These are phyloP conservation scores for Pitta sordida DNA, from an alignment of 2,113 vertebrate species.

Conservation along the genomic window DNA sequence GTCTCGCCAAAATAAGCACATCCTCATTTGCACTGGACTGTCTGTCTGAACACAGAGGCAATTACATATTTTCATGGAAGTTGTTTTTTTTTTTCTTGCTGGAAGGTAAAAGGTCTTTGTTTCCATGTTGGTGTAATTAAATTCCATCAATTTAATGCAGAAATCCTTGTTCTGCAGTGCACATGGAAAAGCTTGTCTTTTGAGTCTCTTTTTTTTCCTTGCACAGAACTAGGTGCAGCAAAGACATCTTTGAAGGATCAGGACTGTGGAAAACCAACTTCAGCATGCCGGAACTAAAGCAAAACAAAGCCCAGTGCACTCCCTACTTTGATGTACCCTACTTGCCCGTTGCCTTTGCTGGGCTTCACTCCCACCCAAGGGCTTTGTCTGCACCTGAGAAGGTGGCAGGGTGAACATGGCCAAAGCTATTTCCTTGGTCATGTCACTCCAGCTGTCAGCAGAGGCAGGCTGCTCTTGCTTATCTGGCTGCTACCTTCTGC, in stretches of 20 bases:
- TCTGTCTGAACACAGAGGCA: slow-evolving; percentile 1
- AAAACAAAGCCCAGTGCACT: neutral
- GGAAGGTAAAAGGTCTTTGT: slow-evolving; percentile 14
- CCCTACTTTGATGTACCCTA: neutral
- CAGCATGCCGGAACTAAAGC: neutral
- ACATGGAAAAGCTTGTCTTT: neutral
- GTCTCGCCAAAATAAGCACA: slow-evolving; percentile 45
- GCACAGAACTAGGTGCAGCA: neutral
- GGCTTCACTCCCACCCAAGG: neutral
- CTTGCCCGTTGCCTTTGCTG: neutral
- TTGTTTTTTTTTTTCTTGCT: neutral
- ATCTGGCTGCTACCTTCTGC: neutral
- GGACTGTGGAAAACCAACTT: neutral
- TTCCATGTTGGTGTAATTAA: slow-evolving; percentile 21
- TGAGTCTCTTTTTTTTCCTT: neutral
- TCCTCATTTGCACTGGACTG: neutral
- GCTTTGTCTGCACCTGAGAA: neutral
- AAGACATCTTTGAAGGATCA: neutral
- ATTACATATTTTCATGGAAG: slow-evolving; percentile 24
- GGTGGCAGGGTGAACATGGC: neutral
- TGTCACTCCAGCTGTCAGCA: neutral
- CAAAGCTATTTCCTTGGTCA: neutral
- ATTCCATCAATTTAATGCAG: neutral
- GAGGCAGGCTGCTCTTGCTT: neutral
- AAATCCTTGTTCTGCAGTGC: neutral